phyloP scores from a whole-genome alignment of 2,113 vertebrate species.

The Actenoides hombroni region DNA sequence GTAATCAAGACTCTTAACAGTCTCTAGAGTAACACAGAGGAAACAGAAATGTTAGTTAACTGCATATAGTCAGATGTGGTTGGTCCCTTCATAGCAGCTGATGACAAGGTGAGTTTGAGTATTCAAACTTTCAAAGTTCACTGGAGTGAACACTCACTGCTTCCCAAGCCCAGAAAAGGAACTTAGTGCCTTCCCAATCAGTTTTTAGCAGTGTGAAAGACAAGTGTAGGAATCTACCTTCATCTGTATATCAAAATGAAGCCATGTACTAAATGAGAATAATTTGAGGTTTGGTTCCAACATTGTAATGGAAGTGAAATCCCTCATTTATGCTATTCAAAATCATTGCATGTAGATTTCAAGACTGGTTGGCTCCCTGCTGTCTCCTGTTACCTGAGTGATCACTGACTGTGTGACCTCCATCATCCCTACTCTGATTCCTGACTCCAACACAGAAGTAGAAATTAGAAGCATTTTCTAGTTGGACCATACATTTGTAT shows the following conservation, averaged over 20 bases:
- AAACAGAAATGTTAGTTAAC: not conserved
- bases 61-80: not conserved
- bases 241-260: not conserved
- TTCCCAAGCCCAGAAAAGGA: not conserved
- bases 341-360: not conserved
- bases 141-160: not conserved
- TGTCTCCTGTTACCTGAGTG: not conserved
- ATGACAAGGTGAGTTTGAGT: not conserved
- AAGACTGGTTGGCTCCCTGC: not conserved
- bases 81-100: not conserved
- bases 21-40: not conserved
- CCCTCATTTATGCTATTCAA: not conserved
- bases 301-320: not conserved
- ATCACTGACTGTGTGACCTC: not conserved
- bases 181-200: not conserved
- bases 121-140: too few species aligned
- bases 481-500: not conserved
- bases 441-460: not conserved
- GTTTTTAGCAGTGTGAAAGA: not conserved
- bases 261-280: not conserved
- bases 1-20: not conserved
- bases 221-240: not conserved
- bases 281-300: not conserved
- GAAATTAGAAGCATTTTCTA: not conserved
- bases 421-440: not conserved